Percentiles rank a stretch among this genome's conserved stretches.
phyloP scores from a whole-genome alignment of 2,113 vertebrate species.

The Artemisiospiza belli region DNA sequence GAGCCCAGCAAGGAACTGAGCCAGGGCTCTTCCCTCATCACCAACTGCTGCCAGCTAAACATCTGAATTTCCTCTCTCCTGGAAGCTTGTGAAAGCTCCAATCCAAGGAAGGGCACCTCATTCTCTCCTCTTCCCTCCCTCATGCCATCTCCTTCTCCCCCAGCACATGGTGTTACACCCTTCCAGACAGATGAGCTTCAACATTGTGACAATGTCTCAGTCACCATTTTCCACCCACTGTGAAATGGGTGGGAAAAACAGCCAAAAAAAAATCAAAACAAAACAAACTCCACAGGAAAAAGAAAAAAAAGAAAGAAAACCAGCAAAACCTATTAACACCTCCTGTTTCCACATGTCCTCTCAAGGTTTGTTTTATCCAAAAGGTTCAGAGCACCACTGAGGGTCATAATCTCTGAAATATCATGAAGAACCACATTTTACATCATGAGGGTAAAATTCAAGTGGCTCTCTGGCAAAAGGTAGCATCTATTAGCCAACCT shows the following conservation, averaged over 20 bases:
- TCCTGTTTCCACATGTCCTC: background rate
- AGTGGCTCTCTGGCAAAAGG: background rate
- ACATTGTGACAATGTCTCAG: background rate
- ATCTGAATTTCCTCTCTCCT: constrained; percentile 49
- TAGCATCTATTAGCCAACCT: background rate
- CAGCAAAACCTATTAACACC: background rate
- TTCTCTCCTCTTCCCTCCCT: background rate
- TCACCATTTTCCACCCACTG: background rate
- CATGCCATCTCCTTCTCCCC: background rate
- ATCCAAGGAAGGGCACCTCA: background rate
- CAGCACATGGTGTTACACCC: background rate
- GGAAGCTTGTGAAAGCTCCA: constrained; percentile 3
- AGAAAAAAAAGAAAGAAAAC: background rate
- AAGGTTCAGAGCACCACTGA: background rate
- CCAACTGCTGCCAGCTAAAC: constrained; percentile 43
- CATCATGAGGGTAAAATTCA: background rate
- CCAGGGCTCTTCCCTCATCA: constrained; percentile 35
- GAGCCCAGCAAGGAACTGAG: constrained; percentile 17
- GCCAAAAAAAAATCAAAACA: background rate
- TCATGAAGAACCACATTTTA: background rate
- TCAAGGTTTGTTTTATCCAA: background rate
- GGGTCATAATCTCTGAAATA: background rate
- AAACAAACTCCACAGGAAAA: background rate
- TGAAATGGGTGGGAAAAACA: background rate
- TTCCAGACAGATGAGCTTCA: background rate